Evolutionary conservation across 2,888 invertebrate species (phyloP), one percentile per base, ranked within the genome.

Genomic region (Synanthedon vespiformis): DNA sequence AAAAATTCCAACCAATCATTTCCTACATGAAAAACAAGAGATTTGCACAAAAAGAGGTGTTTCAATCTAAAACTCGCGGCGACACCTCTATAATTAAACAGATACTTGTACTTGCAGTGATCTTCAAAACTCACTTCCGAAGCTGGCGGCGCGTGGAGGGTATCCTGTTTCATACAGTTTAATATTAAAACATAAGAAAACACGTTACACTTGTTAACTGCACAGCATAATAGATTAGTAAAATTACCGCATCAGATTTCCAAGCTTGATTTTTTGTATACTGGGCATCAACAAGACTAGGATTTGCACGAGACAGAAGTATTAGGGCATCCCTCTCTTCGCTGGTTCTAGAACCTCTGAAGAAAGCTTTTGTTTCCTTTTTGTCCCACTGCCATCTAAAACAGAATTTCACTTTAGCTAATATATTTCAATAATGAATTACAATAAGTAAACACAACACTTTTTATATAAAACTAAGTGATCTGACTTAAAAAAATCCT

Each of bases 191-290:
- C 3, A 11, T 44, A 44, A 44, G 4, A 44, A 34, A 34, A 8
- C 2, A 34, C n/a, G n/a, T n/a, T n/a, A n/a, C 34, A 44, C 44
- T 44, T 6, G 1, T 12, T 3, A 13, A 6, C 4, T 44, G n/a
- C 13, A 44, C 10, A 44, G 13, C 44, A 13, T 6, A 44, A 44
- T 14, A 44, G 6, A 44, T 11, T n/a, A 8, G n/a, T 44, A 44
- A 68, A 34, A 34, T 73, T 85, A 94, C 95, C 64, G 90, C 92
- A 58, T 94, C 93, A 4, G 97, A 97, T 81, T 95, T 98, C 98
- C 98, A 99, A 0, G 98, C 98, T 85, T 99, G 99, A 80, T 99
- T 99, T 81, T 97, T 98, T 0, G 98, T 99, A 72, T 98, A 99
- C 60, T 93, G 92, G 1, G 98, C 98, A 87, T 98, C 95, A 1